Base-by-base conservation (phyloP, 2,113 vertebrate genomes). In the Ptychochromis oligacanthus region DNA sequence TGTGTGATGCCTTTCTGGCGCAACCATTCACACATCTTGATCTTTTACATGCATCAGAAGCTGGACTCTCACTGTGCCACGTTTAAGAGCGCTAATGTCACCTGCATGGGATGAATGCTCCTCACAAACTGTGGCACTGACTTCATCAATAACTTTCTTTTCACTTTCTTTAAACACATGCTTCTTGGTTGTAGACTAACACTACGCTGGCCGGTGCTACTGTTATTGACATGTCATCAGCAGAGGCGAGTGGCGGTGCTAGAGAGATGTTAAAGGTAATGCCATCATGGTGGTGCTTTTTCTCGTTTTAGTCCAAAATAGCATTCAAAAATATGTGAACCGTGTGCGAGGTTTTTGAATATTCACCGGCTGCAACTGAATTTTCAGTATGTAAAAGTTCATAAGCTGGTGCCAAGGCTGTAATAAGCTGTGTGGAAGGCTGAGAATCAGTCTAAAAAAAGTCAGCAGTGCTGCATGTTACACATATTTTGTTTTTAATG, bases 121-220 rank as follows among this genome's bases (percentile, higher is more conserved):
- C 6, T 62, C 28, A 40, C 65, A 22, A 38, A 58, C 70, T 79
- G 55, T 67, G 36, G 38, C 2, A 36, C 80, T 81, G 70, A 59
- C 24, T 17, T 57, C 49, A 24, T 31, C 24, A 82, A 74, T 90
- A 86, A 89, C 79, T 17, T 54, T 84, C 62, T 20, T 24, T 52
- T 65, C 26, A 77, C 62, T 70, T 84, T 67, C 67, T 80, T 60
- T 80, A 84, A 85, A 89, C 81, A 36, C 87, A 0, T 89, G 77
- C 87, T 77, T 84, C 57, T 92, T 88, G 76, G 56, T 87, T 90
- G 60, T 89, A 94, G 94, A 92, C 89, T 91, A 93, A 93, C 91
- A 81, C 84, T 58, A 40, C 13, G 12, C 46, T 8, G 13, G 34
- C 77, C 24, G 65, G 60, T 75, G 87, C 81, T 70, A 78, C 88